Percentiles rank a stretch among this genome's conserved stretches.
Conservation (phyloP, 2,113 vertebrate species). For the Lipotes vexillifer region DNA sequence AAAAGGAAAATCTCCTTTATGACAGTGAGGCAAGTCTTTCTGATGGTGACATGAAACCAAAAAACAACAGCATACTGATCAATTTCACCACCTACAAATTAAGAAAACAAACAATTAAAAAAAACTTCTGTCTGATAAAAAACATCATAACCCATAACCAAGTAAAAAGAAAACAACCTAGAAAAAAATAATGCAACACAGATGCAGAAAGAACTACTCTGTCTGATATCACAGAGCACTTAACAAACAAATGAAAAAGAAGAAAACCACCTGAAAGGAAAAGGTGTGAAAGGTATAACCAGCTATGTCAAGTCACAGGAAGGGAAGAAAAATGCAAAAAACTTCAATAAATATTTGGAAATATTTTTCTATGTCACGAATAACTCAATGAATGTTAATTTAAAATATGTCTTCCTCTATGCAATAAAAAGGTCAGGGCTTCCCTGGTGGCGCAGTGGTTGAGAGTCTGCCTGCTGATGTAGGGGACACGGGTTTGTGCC, state of each 20-base stretch:
- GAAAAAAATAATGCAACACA: not conserved
- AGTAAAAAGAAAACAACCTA: not conserved
- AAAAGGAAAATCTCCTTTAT: not conserved
- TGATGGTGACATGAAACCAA: not conserved
- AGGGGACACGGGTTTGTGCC: too few relatives aligned
- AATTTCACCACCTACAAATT: not conserved
- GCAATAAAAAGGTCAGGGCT: not conserved
- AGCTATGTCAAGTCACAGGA: not conserved
- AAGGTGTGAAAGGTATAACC: not conserved
- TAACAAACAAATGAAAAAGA: not conserved
- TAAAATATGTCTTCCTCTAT: not conserved
- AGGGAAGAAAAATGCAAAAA: not conserved
- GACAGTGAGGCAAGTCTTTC: not conserved
- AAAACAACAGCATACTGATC: not conserved
- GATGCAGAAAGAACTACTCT: not conserved
- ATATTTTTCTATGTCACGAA: not conserved
- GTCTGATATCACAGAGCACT: not conserved
- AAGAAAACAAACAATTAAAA: not conserved
- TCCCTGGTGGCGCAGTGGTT: too few relatives aligned
- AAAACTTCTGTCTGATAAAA: not conserved
- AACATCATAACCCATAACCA: not conserved
- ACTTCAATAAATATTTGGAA: not conserved
- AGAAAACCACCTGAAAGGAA: not conserved
- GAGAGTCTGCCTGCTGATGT: too few relatives aligned
- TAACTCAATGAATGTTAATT: not conserved